Evolutionary conservation across 2,113 vertebrate species (phyloP).

Genomic region (Grantiella picta): DNA sequence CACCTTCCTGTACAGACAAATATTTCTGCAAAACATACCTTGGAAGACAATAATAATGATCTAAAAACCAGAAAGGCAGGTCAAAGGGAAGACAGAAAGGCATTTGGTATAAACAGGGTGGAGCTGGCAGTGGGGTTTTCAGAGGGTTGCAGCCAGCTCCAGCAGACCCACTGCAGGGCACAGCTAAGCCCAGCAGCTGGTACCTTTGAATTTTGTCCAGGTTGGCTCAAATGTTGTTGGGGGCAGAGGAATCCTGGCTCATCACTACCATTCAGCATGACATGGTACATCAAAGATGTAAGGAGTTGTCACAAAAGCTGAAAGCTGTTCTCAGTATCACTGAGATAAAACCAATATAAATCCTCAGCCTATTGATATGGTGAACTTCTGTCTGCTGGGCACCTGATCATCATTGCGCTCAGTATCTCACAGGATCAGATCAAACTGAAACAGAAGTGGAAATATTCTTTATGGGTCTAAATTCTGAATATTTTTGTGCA

Average conservation of each 20-base stretch:
- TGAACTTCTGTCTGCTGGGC: background rate
- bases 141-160: rapidly evolving
- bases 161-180: rapidly evolving
- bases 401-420: background rate
- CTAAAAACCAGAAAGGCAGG: background rate
- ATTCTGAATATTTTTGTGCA: background rate
- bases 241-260: background rate
- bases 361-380: rapidly evolving
- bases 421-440: background rate
- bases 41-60: background rate
- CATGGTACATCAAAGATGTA: background rate
- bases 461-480: background rate
- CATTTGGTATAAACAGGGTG: rapidly evolving
- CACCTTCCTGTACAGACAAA: background rate
- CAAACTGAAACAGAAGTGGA: background rate
- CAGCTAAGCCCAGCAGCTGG: background rate
- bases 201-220: background rate
- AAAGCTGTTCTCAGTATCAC: background rate
- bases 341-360: background rate
- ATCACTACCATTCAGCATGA: background rate
- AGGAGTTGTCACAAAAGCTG: background rate
- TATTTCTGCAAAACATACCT: background rate
- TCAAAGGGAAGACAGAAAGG: background rate
- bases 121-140: background rate
- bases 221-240: background rate